Evolutionary conservation across 1,140 invertebrate genomes (phyloP).

Genomic region (Heterodera carotae): DNA sequence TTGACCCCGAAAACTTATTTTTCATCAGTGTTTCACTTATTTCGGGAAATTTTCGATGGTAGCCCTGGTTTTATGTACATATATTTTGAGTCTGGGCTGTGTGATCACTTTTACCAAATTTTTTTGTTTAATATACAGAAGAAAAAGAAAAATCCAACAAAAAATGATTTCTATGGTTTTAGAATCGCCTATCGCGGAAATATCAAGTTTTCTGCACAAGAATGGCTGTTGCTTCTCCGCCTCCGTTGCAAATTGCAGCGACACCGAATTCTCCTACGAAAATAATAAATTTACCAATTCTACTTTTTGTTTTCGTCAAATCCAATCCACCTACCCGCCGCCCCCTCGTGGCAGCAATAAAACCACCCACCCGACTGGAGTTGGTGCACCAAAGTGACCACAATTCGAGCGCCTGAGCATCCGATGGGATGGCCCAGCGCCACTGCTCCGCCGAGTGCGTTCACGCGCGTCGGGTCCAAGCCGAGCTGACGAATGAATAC

Average conservation of each 20-base stretch:
- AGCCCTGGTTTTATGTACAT: too few relatives aligned
- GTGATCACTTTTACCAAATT: too few relatives aligned
- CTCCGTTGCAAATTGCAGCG: constrained; percentile 96
- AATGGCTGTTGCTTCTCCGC: constrained; percentile 87
- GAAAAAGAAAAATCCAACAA: too few relatives aligned
- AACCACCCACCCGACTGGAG: constrained; percentile 78
- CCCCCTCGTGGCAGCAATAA: not conserved
- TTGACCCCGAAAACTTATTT: too few relatives aligned
- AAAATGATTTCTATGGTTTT: too few relatives aligned
- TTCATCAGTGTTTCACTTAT: too few relatives aligned
- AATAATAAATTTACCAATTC: not conserved
- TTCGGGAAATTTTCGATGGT: too few relatives aligned
- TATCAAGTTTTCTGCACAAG: constrained; percentile 81
- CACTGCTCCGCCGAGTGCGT: constrained; percentile 94
- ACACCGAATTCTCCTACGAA: constrained; percentile 78
- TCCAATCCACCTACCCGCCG: too few relatives aligned
- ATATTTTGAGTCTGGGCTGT: too few relatives aligned
- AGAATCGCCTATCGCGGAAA: too few relatives aligned
- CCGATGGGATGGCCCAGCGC: constrained; percentile 99
- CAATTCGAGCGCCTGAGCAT: constrained; percentile 89
- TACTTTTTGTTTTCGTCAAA: too few relatives aligned
- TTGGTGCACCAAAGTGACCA: constrained; percentile 84
- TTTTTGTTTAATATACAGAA: too few relatives aligned
- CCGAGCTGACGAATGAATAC: constrained; percentile 87
- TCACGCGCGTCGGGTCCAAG: constrained; percentile 84